Conservation (phyloP, 2,113 vertebrate species). For the Indicator indicator region DNA sequence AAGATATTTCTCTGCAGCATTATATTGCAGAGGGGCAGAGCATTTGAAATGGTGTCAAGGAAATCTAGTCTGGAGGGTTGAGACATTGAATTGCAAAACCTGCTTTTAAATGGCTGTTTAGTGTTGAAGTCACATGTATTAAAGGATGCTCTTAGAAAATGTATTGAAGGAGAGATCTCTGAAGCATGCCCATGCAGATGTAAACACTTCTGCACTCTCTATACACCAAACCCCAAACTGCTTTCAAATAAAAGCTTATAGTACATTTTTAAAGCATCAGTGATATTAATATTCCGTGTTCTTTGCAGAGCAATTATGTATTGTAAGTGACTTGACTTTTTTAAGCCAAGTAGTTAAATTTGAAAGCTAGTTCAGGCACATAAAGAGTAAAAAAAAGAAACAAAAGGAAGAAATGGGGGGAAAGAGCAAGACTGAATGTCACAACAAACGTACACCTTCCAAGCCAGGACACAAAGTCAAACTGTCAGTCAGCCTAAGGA, state of each 20-base stretch:
- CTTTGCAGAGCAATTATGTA: constrained; percentile 47
- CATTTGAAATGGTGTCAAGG: neutral
- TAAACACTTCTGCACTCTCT: constrained; percentile 37
- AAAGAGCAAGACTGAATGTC: constrained; percentile 43
- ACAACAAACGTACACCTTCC: constrained; percentile 52
- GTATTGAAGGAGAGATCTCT: neutral
- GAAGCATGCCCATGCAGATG: constrained; percentile 43
- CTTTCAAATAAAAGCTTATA: constrained; percentile 57
- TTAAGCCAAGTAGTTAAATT: constrained; percentile 32
- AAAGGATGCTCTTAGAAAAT: constrained; percentile 53
- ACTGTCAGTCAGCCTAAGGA: constrained; percentile 7
- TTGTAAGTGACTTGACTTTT: constrained; percentile 30
- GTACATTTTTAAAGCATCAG: constrained; percentile 48
- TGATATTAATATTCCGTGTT: constrained; percentile 46
- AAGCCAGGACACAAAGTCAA: constrained; percentile 37
- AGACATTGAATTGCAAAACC: constrained; percentile 31
- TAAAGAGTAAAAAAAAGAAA: neutral
- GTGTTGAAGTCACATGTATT: constrained; percentile 47
- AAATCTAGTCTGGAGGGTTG: constrained; percentile 2
- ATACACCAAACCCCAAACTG: constrained; percentile 4
- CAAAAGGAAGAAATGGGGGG: neutral
- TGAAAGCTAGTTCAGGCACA: constrained; percentile 41
- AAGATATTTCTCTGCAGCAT: neutral
- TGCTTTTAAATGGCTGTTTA: constrained; percentile 43
- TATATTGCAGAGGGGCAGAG: neutral